Conservation (phyloP, 1,140 invertebrate species). For the Drosophila watanabei region DNA sequence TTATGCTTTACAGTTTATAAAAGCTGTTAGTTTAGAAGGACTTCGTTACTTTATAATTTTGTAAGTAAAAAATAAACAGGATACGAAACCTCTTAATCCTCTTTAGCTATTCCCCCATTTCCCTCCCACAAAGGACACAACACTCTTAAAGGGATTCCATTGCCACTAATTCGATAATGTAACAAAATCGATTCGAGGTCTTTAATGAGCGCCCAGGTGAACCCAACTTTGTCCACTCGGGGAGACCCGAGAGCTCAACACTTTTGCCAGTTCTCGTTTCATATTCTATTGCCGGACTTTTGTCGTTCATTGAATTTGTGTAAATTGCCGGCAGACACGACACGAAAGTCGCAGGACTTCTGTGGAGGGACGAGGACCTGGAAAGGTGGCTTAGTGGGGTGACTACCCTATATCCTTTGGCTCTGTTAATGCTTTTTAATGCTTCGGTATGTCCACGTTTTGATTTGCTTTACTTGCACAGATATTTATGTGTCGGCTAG, state of each 20-base stretch:
- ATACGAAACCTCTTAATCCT: background rate
- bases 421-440: conserved; percentile 72
- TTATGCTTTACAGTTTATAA: too few species aligned
- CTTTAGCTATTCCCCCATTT: background rate
- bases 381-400: background rate
- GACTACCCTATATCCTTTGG: conserved; percentile 19
- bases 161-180: conserved; percentile 36
- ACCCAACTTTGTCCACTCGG: background rate
- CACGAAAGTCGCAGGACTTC: conserved; percentile 35
- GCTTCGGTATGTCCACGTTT: conserved; percentile 49
- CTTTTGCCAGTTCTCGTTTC: conserved; percentile 40
- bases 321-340: conserved; percentile 75
- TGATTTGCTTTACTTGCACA: conserved; percentile 47
- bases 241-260: conserved; percentile 33
- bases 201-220: conserved; percentile 37
- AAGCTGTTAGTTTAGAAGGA: too few species aligned
- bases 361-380: conserved; percentile 9
- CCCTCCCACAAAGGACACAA: too few species aligned
- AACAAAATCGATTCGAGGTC: conserved; percentile 38
- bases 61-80: background rate
- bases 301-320: conserved; percentile 78
- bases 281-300: conserved; percentile 22
- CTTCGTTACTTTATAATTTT: background rate
- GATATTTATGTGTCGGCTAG: conserved; percentile 27
- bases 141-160: conserved; percentile 2